Conservation (phyloP, 2,797 vertebrate species). For the Gephyroberyx darwinii region DNA sequence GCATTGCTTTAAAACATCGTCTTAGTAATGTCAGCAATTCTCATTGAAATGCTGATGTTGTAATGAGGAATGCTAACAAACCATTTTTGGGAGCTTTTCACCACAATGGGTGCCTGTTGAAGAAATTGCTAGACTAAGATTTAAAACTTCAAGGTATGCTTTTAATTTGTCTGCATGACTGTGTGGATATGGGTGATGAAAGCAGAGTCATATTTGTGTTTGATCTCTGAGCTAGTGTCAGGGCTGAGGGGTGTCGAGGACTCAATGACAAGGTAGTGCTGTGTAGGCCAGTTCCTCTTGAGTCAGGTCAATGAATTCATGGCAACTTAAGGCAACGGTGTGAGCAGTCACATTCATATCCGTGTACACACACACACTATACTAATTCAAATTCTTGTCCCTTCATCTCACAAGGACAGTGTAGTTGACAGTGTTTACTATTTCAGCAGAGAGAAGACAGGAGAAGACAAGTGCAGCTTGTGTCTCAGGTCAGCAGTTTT, state of each 20-base stretch:
- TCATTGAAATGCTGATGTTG: background rate
- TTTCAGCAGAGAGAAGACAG: slow-evolving; percentile 91
- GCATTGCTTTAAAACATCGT: background rate
- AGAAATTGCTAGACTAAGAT: background rate
- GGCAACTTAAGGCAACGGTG: slow-evolving; percentile 40
- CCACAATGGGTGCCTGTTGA: background rate
- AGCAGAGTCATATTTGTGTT: slow-evolving; percentile 51
- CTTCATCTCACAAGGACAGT: slow-evolving; percentile 70
- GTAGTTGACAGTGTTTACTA: slow-evolving; percentile 87
- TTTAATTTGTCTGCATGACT: slow-evolving; percentile 22
- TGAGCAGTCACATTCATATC: slow-evolving; percentile 31
- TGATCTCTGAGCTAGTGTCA: slow-evolving; percentile 54
- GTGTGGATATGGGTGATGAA: slow-evolving; percentile 21
- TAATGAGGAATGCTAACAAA: background rate
- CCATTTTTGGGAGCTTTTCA: background rate
- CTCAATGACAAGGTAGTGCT: slow-evolving; percentile 47
- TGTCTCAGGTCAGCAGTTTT: slow-evolving; percentile 88
- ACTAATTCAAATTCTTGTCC: slow-evolving; percentile 55
- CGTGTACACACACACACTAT: slow-evolving; percentile 36
- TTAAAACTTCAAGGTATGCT: background rate
- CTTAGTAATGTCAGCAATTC: background rate
- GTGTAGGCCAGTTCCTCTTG: slow-evolving; percentile 13
- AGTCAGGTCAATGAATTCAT: slow-evolving; percentile 58
- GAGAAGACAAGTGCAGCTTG: slow-evolving; percentile 88
- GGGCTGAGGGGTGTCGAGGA: slow-evolving; percentile 54